A percentile compares a stretch with the other conserved stretches of the same genome.
Evolutionary conservation across 2,888 invertebrate genomes (phyloP).

Genomic region (Xanthia togata): DNA sequence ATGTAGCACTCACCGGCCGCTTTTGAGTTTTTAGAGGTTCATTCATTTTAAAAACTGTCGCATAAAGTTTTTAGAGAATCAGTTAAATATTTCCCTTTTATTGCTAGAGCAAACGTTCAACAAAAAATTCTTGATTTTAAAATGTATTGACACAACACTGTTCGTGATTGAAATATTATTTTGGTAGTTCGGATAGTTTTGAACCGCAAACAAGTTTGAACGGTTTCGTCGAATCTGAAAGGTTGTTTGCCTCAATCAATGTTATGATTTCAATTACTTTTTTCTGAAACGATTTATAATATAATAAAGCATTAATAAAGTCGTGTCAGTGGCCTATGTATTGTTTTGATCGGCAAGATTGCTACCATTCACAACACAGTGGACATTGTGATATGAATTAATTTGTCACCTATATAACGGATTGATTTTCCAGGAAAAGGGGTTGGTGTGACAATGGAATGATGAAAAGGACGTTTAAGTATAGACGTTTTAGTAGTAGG

Average conservation of each 20-base stretch:
- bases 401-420: slow-evolving; percentile 31
- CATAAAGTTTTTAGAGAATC: background rate
- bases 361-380: slow-evolving; percentile 41
- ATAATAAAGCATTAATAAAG: no score
- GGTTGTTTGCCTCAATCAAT: slow-evolving; percentile 13
- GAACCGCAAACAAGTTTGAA: background rate
- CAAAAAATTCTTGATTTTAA: slow-evolving; percentile 16
- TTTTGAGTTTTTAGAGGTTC: background rate
- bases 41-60: background rate
- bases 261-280: slow-evolving; percentile 11
- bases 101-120: slow-evolving; percentile 7
- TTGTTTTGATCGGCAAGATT: slow-evolving; percentile 44
- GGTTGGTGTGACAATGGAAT: slow-evolving; percentile 27
- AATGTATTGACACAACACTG: slow-evolving; percentile 15
- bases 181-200: slow-evolving; percentile 14
- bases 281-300: background rate
- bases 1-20: background rate
- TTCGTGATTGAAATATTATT: slow-evolving; percentile 11
- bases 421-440: slow-evolving; percentile 41
- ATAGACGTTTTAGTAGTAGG: background rate
- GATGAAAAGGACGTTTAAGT: background rate
- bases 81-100: background rate
- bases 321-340: slow-evolving; percentile 12
- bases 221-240: slow-evolving; percentile 16
- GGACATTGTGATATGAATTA: slow-evolving; percentile 33